Conservation (phyloP, 2,888 invertebrate genomes). For the Taenaris catops region DNA sequence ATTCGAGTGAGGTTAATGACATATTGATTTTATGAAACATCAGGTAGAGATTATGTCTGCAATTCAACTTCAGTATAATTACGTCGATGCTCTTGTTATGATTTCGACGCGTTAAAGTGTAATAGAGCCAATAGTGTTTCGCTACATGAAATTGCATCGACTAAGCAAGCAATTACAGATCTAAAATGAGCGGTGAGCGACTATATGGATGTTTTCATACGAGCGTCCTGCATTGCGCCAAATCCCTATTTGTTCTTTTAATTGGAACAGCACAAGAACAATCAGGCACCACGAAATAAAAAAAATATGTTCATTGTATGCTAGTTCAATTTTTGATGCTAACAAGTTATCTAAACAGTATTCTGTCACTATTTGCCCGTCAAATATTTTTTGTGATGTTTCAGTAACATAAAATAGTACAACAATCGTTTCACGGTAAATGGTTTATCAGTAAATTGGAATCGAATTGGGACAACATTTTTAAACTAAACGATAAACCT, state of each 20-base stretch:
- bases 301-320: constrained; percentile 13
- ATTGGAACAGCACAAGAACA: constrained; percentile 35
- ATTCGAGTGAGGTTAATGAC: constrained; percentile 6
- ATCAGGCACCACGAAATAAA: constrained; percentile 14
- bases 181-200: constrained; percentile 56
- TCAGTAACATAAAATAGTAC: constrained; percentile 31
- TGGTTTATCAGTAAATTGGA: constrained; percentile 24
- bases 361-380: constrained; percentile 1
- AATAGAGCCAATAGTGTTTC: background rate
- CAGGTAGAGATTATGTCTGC: background rate
- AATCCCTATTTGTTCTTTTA: constrained; percentile 60
- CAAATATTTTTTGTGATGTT: constrained; percentile 21
- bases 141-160: constrained; percentile 35
- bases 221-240: constrained; percentile 74
- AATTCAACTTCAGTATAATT: background rate
- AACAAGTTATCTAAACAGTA: constrained; percentile 6
- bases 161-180: constrained; percentile 50
- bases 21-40: constrained; percentile 12
- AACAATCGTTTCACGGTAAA: constrained; percentile 2
- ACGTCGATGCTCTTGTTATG: background rate
- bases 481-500: constrained; percentile 60
- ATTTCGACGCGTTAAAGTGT: background rate
- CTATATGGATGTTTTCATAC: constrained; percentile 53
- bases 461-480: constrained; percentile 38
- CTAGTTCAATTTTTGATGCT: constrained; percentile 10